These are phyloP conservation scores for Epinephelus moara DNA, from an alignment of 2,113 vertebrate species.

Conservation along the genomic window DNA sequence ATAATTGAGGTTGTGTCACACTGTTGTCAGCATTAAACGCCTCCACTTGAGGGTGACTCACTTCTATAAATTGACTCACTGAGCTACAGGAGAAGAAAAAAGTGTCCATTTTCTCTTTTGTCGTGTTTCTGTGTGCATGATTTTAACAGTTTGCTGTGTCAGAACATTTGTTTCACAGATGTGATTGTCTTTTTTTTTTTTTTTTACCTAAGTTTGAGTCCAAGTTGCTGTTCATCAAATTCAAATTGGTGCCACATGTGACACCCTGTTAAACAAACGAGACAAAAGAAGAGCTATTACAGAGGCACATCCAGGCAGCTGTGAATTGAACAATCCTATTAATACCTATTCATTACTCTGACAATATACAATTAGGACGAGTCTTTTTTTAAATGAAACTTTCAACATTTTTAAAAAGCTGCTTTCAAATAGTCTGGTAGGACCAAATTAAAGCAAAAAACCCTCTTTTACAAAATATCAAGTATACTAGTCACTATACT, in stretches of 20 bases:
- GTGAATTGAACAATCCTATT: not conserved
- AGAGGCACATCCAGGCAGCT: not conserved
- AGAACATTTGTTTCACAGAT: not conserved
- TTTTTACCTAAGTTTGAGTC: not conserved
- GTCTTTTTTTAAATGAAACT: not conserved
- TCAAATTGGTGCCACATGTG: slow-evolving; percentile 25
- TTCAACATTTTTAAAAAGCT: not conserved
- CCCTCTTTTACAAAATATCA: not conserved
- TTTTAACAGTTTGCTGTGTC: not conserved
- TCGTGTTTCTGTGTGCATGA: not conserved
- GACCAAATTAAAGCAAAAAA: not conserved
- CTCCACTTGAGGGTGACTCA: slow-evolving; percentile 70
- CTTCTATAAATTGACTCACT: slow-evolving; percentile 47
- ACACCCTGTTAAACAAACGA: slow-evolving; percentile 17
- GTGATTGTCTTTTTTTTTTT: not conserved
- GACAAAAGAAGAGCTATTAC: slow-evolving; percentile 2
- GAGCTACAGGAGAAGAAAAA: slow-evolving; percentile 3
- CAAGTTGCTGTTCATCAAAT: slow-evolving; percentile 9
- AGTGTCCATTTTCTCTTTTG: not conserved
- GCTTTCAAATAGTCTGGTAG: not conserved
- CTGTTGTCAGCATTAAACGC: slow-evolving; percentile 50
- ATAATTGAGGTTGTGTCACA: slow-evolving; percentile 60
- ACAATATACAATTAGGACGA: not conserved
- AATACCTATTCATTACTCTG: not conserved
- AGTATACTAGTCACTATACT: not conserved